These are phyloP conservation scores for Sapayoa aenigma DNA, from an alignment of 2,113 vertebrate genomes.

Conservation along the genomic window DNA sequence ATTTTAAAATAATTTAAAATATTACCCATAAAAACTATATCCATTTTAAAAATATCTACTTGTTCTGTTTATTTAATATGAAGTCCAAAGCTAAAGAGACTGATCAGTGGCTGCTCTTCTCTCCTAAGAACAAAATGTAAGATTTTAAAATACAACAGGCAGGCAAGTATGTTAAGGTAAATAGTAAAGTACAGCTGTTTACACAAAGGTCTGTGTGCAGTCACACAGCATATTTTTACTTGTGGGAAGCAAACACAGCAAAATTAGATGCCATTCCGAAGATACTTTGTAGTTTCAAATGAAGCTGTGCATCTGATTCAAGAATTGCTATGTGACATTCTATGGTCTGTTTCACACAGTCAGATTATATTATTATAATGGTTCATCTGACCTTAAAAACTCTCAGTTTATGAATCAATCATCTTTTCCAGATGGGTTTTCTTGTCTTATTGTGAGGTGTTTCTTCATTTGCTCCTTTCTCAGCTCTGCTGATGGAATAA, in stretches of 20 bases:
- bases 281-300: neutral
- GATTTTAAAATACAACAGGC: neutral
- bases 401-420: neutral
- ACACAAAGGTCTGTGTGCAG: neutral
- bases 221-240: neutral
- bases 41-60: neutral
- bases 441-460: neutral
- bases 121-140: rapidly evolving
- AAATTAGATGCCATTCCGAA: neutral
- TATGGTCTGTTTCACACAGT: neutral
- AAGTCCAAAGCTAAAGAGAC: neutral
- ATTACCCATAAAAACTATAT: neutral
- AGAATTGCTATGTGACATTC: neutral
- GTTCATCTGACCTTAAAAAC: neutral
- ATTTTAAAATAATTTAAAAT: neutral
- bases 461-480: neutral
- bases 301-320: neutral
- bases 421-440: neutral
- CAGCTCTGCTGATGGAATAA: neutral
- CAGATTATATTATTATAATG: neutral
- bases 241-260: neutral
- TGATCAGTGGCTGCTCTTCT: neutral
- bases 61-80: neutral
- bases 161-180: neutral
- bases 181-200: neutral